Conservation (phyloP, 1,140 invertebrate genomes). For the Trichogramma pretiosum region DNA sequence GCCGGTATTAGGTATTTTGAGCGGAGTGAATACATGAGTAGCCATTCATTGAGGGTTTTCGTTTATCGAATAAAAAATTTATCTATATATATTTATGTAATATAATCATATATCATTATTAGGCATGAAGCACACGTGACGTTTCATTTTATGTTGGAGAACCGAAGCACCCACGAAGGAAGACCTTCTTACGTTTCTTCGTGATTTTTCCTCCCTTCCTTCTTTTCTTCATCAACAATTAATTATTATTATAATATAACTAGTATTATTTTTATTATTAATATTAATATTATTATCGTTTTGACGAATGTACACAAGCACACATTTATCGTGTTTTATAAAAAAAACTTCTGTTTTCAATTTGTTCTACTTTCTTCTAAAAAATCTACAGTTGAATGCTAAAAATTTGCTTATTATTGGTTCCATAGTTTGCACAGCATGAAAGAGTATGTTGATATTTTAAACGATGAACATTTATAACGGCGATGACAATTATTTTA, state of each 20-base stretch:
- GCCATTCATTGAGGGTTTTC: conserved; percentile 16
- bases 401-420: too few relatives aligned
- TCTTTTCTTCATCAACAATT: too few relatives aligned
- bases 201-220: background rate
- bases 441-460: too few relatives aligned
- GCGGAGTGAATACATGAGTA: conserved; percentile 17
- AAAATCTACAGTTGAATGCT: too few relatives aligned
- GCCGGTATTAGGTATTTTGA: conserved; percentile 15
- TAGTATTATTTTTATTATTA: too few relatives aligned
- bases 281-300: background rate
- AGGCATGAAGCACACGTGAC: conserved; percentile 18
- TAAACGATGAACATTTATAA: too few relatives aligned
- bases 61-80: conserved; percentile 18
- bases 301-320: conserved; percentile 14
- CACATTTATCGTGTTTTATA: conserved; percentile 10
- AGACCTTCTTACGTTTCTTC: conserved; percentile 13
- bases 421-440: too few relatives aligned
- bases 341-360: background rate
- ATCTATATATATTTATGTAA: conserved; percentile 9
- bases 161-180: conserved; percentile 18
- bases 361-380: conserved; percentile 1
- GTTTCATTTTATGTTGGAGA: conserved; percentile 6
- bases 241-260: background rate
- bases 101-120: conserved; percentile 4
- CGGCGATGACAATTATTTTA: too few relatives aligned